Evolutionary conservation across 2,888 invertebrate species (phyloP).

Genomic region (Conops quadrifasciatus): DNA sequence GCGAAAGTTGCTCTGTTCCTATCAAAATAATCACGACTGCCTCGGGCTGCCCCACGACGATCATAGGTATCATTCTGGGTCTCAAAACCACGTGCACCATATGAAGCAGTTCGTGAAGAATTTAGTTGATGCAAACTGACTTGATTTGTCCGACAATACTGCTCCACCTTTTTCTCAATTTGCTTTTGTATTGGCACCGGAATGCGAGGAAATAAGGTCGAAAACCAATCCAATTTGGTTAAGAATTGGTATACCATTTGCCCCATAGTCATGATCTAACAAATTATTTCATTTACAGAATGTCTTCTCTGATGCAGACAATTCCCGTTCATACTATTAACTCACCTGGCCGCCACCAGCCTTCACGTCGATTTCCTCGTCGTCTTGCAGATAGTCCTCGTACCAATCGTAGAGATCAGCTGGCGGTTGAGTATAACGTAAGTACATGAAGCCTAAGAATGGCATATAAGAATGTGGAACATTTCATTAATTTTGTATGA

Average conservation of each 20-base stretch:
- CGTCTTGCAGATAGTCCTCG: constrained; percentile 93
- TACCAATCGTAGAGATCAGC: constrained; percentile 97
- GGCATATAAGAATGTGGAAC: constrained; percentile 23
- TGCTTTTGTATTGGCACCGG: constrained; percentile 97
- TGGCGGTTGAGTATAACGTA: constrained; percentile 95
- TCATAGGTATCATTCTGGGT: constrained; percentile 48
- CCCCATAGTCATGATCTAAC: constrained; percentile 82
- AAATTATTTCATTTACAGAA: not conserved
- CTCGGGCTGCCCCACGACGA: constrained; percentile 49
- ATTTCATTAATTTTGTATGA: not conserved
- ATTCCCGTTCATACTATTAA: constrained; percentile 50
- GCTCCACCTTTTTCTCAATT: constrained; percentile 79
- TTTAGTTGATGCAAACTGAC: constrained; percentile 57
- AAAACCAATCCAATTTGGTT: constrained; percentile 98
- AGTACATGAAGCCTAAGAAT: constrained; percentile 75
- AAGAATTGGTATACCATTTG: constrained; percentile 91
- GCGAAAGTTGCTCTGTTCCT: constrained; percentile 33
- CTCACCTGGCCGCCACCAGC: constrained; percentile 92
- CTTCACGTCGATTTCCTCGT: constrained; percentile 96
- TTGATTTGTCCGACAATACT: constrained; percentile 69
- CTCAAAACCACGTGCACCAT: constrained; percentile 31
- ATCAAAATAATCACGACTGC: constrained; percentile 45
- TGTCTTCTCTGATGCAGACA: not conserved
- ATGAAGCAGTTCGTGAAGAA: constrained; percentile 47
- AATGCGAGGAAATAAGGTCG: constrained; percentile 96